Percentiles rank a stretch among this genome's conserved stretches.
Evolutionary conservation across 2,797 vertebrate species (phyloP).

Genomic region (Sebastes diaconus): DNA sequence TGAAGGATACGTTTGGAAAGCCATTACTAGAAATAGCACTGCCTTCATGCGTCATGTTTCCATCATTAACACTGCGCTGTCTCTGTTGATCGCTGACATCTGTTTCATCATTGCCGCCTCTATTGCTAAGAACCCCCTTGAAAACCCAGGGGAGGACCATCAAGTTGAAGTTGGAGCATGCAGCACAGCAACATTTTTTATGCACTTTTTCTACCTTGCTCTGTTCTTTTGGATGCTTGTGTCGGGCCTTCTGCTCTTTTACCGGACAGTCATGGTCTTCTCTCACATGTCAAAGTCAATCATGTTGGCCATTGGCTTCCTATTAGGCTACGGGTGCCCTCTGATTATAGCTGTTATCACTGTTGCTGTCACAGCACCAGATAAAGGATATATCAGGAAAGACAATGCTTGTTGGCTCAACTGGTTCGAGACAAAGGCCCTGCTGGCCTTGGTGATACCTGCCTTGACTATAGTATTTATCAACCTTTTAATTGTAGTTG

Average conservation of each 20-base stretch:
- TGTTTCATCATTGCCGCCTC: conserved; percentile 88
- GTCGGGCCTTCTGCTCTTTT: conserved; percentile 90
- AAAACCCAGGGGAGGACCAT: conserved; percentile 45
- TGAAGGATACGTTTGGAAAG: conserved; percentile 89
- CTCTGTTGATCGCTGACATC: conserved; percentile 87
- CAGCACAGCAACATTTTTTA: conserved; percentile 87
- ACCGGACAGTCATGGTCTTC: conserved; percentile 88
- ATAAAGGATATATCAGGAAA: conserved; percentile 73
- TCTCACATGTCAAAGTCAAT: conserved; percentile 86
- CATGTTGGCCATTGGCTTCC: conserved; percentile 86
- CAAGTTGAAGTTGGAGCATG: conserved; percentile 69
- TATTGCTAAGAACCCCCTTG: conserved; percentile 51
- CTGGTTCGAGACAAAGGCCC: conserved; percentile 85
- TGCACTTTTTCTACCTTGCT: conserved; percentile 92
- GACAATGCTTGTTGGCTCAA: conserved; percentile 87
- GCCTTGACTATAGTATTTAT: conserved; percentile 85
- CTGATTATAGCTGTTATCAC: conserved; percentile 87
- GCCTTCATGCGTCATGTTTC: conserved; percentile 90
- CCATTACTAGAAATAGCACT: conserved; percentile 88
- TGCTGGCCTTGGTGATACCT: conserved; percentile 88
- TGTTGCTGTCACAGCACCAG: conserved; percentile 85
- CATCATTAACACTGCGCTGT: conserved; percentile 89
- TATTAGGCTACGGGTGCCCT: conserved; percentile 88
- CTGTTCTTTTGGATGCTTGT: conserved; percentile 96
- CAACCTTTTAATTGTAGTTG: conserved; percentile 84